Base-by-base conservation (phyloP, 2,888 invertebrate species). In the Molorchus minor region DNA sequence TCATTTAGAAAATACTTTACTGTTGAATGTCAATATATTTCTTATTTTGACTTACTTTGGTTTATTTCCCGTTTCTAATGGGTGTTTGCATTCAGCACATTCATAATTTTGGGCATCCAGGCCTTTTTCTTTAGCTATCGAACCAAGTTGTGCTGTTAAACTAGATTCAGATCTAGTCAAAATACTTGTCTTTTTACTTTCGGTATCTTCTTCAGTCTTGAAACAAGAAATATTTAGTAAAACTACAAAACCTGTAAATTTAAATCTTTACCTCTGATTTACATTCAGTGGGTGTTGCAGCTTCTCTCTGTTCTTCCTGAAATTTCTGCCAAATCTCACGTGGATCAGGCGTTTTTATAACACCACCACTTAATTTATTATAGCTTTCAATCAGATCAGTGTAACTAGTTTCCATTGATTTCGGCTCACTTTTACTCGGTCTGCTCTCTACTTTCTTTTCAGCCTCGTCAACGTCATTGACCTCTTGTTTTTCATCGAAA, bases 21-120 rank as follows among this genome's bases (percentile, higher is more conserved):
- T 12, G 20, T 44, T 16, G 33, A 54, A 41, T 35, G 12, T 47
- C 25, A 25, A 25, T 5, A 25, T 25, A 8, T 25, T 25, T 25
- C 25, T 25, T 25, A 5, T 25, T 25, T 25, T 5, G 5, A 64
- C 64, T 64, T 78, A 84, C 84, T 83, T 81, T 33, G 84, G 82
- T 72, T 83, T 84, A 0, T 83, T 82, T 7, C 84, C 85, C 72
- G 89, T 83, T 40, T 87, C 88, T 44, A 91, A 81, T 0, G 85
- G 81, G 65, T 85, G 82, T 41, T 84, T 84, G 72, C 94, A 94
- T 41, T 86, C 86, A 67, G 88, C 87, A 77, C 97, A 97, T 67
- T 90, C 86, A 80, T 94, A 97, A 74, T 94, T 92, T 78, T 97
- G 96, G 12, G 83, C 78, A 79, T 94, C 93, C 16, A 97, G 82